Conservation (phyloP, 2,888 invertebrate species). For the Aplocera efformata region DNA sequence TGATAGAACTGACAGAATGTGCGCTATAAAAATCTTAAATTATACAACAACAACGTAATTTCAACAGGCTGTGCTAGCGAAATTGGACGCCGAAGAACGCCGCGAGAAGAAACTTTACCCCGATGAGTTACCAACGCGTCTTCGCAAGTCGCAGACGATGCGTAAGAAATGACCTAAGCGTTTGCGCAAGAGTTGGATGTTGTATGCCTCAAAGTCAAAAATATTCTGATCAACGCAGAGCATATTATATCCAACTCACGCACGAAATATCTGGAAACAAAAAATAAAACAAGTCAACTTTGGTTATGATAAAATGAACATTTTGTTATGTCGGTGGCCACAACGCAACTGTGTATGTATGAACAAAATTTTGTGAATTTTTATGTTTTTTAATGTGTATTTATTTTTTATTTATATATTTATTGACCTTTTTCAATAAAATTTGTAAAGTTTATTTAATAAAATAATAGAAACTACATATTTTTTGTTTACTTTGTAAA, state of each 20-base stretch:
- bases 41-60: background rate
- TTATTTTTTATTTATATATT: slow-evolving; percentile 43
- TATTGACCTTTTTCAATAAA: slow-evolving; percentile 18
- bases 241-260: no score
- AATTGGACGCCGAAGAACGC: slow-evolving; percentile 46
- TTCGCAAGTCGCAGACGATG: slow-evolving; percentile 44
- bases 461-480: no score
- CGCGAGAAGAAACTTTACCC: slow-evolving; percentile 48
- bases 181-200: slow-evolving; percentile 1
- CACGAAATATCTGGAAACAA: no score
- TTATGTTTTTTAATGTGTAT: slow-evolving; percentile 25
- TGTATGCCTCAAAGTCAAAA: background rate
- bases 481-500: no score
- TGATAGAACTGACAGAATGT: no score
- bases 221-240: background rate
- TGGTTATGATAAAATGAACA: no score
- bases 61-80: slow-evolving; percentile 49
- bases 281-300: no score
- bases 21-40: no score
- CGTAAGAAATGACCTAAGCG: slow-evolving; percentile 41
- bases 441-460: slow-evolving; percentile 34
- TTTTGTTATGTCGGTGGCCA: slow-evolving; percentile 22
- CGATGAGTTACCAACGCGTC: slow-evolving; percentile 62
- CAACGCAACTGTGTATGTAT: slow-evolving; percentile 16
- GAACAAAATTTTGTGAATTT: slow-evolving; percentile 22